Evolutionary conservation across 2,797 vertebrate genomes (phyloP).

Genomic region (Trichosurus vulpecula): DNA sequence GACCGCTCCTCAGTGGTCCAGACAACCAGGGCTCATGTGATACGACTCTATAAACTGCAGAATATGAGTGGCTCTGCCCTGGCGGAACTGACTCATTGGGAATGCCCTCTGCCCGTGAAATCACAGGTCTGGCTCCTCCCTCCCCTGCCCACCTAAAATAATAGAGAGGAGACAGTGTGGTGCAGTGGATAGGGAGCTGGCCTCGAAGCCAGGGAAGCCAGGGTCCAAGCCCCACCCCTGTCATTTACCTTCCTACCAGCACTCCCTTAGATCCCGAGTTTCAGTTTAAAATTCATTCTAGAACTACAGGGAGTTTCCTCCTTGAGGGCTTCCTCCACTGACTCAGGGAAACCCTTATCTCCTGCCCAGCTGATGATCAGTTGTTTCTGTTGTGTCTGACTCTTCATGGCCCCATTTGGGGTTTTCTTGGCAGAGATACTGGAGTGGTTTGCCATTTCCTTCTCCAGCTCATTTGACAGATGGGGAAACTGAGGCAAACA

Average conservation of each 20-base stretch:
- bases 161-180: neutral
- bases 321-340: neutral
- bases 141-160: neutral
- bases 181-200: neutral
- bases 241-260: neutral
- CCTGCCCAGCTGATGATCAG: neutral
- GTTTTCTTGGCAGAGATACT: neutral
- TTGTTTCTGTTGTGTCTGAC: neutral
- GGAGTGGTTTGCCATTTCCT: neutral
- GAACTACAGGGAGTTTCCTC: neutral
- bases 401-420: neutral
- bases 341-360: neutral
- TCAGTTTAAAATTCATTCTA: neutral
- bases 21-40: rapidly evolving
- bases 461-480: neutral
- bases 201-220: neutral
- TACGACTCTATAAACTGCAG: neutral
- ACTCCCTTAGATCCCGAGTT: neutral
- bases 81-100: neutral
- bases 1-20: neutral
- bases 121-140: too few species aligned
- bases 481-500: neutral
- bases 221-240: neutral
- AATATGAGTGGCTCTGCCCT: neutral
- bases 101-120: neutral